phyloP scores from a whole-genome alignment of 2,113 vertebrate species.

The Myiopsitta monachus region DNA sequence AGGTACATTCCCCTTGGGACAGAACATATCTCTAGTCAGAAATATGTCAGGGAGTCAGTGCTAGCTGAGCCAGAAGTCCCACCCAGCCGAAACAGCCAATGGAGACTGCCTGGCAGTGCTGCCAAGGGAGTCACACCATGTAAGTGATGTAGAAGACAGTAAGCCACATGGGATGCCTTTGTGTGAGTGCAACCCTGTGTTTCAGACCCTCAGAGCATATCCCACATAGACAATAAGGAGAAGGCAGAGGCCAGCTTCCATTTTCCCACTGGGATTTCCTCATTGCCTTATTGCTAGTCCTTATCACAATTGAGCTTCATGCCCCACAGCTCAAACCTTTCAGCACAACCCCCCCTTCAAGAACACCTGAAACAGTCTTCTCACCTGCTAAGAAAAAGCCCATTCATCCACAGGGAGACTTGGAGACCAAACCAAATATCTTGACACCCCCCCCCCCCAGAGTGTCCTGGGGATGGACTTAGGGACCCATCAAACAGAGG shows the following conservation, averaged over 20 bases:
- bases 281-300: background rate
- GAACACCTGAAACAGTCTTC: background rate
- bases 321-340: background rate
- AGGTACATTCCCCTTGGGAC: background rate
- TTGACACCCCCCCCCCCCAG: background rate
- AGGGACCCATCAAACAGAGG: background rate
- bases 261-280: accelerated
- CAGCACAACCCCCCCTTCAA: background rate
- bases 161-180: background rate
- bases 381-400: background rate
- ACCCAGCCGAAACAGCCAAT: background rate
- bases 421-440: background rate
- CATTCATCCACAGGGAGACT: background rate
- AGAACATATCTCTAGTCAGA: constrained; percentile 24
- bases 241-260: background rate
- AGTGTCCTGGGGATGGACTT: background rate
- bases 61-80: constrained; percentile 23
- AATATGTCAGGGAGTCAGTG: constrained; percentile 44
- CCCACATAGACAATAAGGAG: accelerated
- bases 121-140: background rate
- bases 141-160: background rate
- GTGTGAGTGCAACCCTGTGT: background rate
- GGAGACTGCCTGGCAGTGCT: background rate
- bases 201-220: background rate
- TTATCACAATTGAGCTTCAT: accelerated